Conservation (phyloP, 2,797 vertebrate genomes). For the Masticophis lateralis region DNA sequence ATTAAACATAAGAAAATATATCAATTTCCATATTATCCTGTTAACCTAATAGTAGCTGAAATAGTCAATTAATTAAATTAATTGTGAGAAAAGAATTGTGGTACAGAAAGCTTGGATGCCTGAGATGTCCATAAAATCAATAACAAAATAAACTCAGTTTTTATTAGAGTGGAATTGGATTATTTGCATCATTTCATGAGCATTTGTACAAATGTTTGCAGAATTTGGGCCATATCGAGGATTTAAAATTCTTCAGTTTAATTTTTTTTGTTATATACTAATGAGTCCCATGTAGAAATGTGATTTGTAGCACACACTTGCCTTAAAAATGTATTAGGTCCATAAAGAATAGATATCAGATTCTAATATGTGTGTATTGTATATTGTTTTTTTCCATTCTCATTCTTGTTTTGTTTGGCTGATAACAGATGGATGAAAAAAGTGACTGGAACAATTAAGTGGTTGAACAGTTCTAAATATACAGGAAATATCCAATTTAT, state of each 20-base stretch:
- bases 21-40: neutral
- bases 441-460: neutral
- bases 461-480: neutral
- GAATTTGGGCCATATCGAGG: neutral
- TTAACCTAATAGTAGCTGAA: neutral
- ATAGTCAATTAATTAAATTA: neutral
- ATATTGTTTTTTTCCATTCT: neutral
- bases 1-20: neutral
- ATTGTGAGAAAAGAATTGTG: neutral
- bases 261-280: neutral
- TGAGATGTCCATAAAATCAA: neutral
- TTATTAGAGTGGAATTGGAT: slow-evolving; percentile 21
- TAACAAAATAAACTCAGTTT: neutral
- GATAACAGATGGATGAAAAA: neutral
- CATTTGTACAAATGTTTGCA: neutral
- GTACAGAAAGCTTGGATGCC: neutral
- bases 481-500: neutral
- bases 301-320: neutral
- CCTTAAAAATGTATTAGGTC: neutral
- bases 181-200: slow-evolving; percentile 30
- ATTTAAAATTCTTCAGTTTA: neutral
- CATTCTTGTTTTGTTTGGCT: neutral
- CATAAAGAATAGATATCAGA: neutral
- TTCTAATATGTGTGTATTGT: neutral
- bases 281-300: neutral